These are phyloP conservation scores for Hestina assimilis DNA, from an alignment of 1,140 invertebrate species.

Conservation along the genomic window DNA sequence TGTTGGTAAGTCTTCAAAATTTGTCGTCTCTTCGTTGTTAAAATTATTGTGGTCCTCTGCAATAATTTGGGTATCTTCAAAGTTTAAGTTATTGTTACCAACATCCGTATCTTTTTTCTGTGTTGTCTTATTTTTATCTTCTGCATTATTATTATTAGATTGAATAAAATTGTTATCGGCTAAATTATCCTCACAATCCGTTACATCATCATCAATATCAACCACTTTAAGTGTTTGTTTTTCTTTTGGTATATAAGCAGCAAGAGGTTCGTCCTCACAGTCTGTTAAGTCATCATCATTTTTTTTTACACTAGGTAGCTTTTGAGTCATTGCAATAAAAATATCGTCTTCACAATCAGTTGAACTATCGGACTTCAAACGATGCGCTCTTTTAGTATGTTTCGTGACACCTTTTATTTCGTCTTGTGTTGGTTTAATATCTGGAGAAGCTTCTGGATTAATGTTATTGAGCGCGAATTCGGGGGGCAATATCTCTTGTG, in stretches of 20 bases:
- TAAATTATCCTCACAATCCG: slow-evolving; percentile 41
- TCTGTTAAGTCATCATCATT: slow-evolving; percentile 29
- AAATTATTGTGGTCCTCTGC: slow-evolving; percentile 28
- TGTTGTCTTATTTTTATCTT: slow-evolving; percentile 30
- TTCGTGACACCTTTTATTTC: neutral
- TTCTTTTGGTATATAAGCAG: neutral
- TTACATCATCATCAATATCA: slow-evolving; percentile 41
- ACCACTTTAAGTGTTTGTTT: neutral
- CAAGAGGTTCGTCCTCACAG: slow-evolving; percentile 21
- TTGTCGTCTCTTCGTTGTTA: neutral
- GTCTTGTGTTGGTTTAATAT: neutral
- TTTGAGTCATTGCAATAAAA: slow-evolving; percentile 44
- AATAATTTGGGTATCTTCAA: slow-evolving; percentile 51
- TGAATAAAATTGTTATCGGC: neutral
- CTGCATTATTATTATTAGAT: slow-evolving; percentile 28
- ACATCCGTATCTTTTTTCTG: neutral
- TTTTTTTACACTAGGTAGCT: slow-evolving; percentile 29
- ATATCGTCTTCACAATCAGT: slow-evolving; percentile 64
- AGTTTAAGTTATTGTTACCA: slow-evolving; percentile 14
- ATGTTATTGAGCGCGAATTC: slow-evolving; percentile 8
- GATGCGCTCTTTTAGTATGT: slow-evolving; percentile 4
- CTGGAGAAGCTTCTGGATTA: neutral
- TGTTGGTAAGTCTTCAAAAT: slow-evolving; percentile 43
- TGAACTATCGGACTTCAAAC: slow-evolving; percentile 38
- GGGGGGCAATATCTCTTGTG: slow-evolving; percentile 48